Evolutionary conservation across 2,797 vertebrate genomes (phyloP).

Genomic region (Nyctibius grandis): DNA sequence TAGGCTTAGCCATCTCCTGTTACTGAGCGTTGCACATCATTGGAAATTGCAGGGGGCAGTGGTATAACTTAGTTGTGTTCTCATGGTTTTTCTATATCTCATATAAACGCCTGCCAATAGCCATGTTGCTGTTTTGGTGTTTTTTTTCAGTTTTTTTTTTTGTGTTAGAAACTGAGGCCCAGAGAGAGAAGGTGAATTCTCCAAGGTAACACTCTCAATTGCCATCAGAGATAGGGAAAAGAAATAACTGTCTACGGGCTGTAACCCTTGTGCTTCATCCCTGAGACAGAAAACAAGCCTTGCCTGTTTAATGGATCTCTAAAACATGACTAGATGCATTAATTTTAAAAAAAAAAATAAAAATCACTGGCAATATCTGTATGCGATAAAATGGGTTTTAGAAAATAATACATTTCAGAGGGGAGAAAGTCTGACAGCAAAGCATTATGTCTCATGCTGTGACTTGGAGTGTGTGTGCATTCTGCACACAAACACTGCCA

Average conservation of each 20-base stretch:
- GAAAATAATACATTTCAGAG: neutral
- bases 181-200: neutral
- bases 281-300: neutral
- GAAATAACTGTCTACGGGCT: neutral
- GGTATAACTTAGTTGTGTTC: neutral
- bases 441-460: neutral
- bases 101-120: neutral
- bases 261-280: neutral
- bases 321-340: neutral
- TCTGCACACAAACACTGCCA: neutral
- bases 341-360: neutral
- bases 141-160: neutral
- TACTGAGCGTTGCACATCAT: neutral
- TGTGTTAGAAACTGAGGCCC: neutral
- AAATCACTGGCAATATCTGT: neutral
- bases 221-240: neutral
- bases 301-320: neutral
- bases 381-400: neutral
- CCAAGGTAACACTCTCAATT: neutral
- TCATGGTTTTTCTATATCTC: neutral
- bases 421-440: neutral
- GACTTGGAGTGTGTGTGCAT: neutral
- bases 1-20: neutral
- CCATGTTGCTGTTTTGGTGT: neutral
- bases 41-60: neutral